phyloP scores from a whole-genome alignment of 2,888 invertebrate species.

The Panzeria rudis region DNA sequence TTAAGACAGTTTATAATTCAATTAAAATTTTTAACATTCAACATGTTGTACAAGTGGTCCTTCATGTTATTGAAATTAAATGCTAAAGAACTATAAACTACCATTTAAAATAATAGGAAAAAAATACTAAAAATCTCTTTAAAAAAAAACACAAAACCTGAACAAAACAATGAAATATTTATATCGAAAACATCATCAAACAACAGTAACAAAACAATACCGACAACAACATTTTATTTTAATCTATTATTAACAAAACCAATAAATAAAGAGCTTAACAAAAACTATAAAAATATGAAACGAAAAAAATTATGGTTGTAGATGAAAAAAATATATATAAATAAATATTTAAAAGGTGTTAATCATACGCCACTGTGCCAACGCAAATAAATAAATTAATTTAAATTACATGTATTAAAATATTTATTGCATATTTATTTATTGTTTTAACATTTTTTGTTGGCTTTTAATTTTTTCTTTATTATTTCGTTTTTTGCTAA shows the following conservation, averaged over 20 bases:
- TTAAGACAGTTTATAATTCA: constrained; percentile 72
- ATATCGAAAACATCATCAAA: constrained; percentile 27
- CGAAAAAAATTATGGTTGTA: background rate
- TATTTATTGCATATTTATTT: constrained; percentile 59
- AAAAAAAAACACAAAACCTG: constrained; percentile 7
- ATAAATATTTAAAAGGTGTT: constrained; percentile 65
- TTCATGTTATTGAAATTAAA: constrained; percentile 45
- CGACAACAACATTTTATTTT: constrained; percentile 37
- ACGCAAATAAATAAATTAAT: constrained; percentile 70
- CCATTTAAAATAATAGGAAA: constrained; percentile 19
- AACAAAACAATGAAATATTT: background rate
- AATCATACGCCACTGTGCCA: constrained; percentile 73
- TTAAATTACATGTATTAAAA: constrained; percentile 72
- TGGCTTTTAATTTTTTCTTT: constrained; percentile 17
- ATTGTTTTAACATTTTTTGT: constrained; percentile 39
- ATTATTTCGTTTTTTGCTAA: constrained; percentile 22
- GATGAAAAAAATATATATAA: background rate
- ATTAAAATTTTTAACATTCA: constrained; percentile 70
- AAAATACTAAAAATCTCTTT: constrained; percentile 1
- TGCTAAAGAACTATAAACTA: constrained; percentile 23
- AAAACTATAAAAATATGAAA: constrained; percentile 11
- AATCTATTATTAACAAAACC: constrained; percentile 54
- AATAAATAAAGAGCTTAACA: constrained; percentile 24
- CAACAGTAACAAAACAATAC: constrained; percentile 17
- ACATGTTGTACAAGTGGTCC: constrained; percentile 34